Percentiles rank a stretch among this genome's conserved stretches.
Conservation (phyloP, 2,113 vertebrate species). For the Esox niger region DNA sequence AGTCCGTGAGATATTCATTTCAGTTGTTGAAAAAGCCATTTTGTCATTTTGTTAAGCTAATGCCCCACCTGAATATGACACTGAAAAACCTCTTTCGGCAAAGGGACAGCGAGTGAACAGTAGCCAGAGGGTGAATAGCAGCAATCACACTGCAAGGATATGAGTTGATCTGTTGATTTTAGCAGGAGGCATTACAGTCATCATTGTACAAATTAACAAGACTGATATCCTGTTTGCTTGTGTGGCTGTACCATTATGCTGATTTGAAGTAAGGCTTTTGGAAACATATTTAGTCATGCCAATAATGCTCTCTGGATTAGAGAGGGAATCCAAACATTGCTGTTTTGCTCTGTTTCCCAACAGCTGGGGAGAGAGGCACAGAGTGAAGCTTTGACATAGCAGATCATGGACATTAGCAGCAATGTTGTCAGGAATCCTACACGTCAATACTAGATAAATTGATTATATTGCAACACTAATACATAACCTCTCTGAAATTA, state of each 20-base stretch:
- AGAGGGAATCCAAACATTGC: slow-evolving; percentile 37
- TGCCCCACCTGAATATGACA: no score
- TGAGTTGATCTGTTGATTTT: slow-evolving; percentile 26
- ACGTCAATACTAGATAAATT: no score
- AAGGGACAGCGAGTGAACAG: slow-evolving; percentile 21
- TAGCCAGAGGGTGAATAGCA: not conserved
- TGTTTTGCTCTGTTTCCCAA: slow-evolving; percentile 18
- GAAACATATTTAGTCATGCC: slow-evolving; percentile 48
- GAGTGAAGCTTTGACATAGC: not conserved
- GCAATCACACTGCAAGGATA: slow-evolving; percentile 1
- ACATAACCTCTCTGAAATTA: no score
- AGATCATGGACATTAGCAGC: not conserved
- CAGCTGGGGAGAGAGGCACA: not conserved
- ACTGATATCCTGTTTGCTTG: slow-evolving; percentile 33
- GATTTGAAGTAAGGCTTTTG: slow-evolving; percentile 46
- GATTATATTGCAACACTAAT: no score
- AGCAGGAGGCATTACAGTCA: slow-evolving; percentile 33
- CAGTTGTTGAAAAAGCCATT: no score
- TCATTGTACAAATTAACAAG: slow-evolving; percentile 37
- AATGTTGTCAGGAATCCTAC: not conserved
- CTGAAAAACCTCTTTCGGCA: no score
- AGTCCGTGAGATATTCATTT: no score
- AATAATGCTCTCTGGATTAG: slow-evolving; percentile 50
- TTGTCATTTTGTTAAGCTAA: no score
- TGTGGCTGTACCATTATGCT: slow-evolving; percentile 42